These are phyloP conservation scores for Ranitomeya imitator DNA, from an alignment of 2,113 vertebrate species.

Conservation along the genomic window DNA sequence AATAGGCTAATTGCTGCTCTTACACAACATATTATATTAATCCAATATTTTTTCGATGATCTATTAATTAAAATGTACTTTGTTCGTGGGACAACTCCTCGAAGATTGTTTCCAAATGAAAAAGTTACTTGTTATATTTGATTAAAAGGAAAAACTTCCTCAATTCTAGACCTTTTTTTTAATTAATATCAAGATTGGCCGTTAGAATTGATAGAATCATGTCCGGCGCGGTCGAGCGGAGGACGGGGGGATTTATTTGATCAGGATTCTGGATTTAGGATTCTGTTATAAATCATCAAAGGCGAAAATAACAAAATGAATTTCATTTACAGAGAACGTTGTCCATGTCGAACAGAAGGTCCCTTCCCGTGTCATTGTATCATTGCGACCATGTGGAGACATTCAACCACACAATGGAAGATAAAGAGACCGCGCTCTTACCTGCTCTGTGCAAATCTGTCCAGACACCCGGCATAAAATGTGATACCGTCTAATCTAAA, in stretches of 20 bases:
- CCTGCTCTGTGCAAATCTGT: not conserved
- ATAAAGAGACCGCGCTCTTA: not conserved
- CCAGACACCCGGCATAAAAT: not conserved
- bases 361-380: constrained; percentile 6
- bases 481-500: not conserved
- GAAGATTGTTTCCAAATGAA: too few species aligned
- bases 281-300: not conserved
- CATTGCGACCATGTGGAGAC: not conserved
- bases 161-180: too few species aligned
- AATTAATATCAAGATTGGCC: too few species aligned
- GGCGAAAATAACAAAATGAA: not conserved
- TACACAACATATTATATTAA: too few species aligned
- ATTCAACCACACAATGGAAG: not conserved
- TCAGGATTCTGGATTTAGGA: not conserved
- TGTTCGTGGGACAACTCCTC: too few species aligned
- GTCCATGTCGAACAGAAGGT: not conserved
- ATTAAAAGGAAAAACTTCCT: too few species aligned
- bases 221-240: not conserved
- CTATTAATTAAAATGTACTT: too few species aligned
- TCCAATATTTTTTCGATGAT: too few species aligned
- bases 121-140: too few species aligned
- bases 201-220: not conserved
- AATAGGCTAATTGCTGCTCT: too few species aligned
- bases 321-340: not conserved
- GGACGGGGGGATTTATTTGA: not conserved